Evolutionary conservation across 2,888 invertebrate genomes (phyloP).

Genomic region (Callosobruchus maculatus): DNA sequence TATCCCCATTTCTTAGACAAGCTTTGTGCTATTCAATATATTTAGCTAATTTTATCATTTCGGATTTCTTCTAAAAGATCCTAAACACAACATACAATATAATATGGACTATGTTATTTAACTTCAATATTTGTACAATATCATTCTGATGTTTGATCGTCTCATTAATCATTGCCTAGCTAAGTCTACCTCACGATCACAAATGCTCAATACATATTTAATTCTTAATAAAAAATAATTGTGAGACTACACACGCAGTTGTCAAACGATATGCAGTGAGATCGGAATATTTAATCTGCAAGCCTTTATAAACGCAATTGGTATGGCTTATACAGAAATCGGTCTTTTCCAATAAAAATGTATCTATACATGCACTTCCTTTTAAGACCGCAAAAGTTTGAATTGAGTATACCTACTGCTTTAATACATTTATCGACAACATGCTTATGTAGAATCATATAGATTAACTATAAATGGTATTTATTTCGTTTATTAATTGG

Average conservation of each 20-base stretch:
- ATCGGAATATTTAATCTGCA: not conserved
- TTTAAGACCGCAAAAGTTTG: too few species aligned
- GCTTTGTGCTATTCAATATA: constrained; percentile 5
- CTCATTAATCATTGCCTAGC: constrained; percentile 18
- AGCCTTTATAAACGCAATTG: not conserved
- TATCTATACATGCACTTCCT: too few species aligned
- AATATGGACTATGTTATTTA: constrained; percentile 32
- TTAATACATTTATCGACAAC: not conserved
- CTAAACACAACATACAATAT: constrained; percentile 46
- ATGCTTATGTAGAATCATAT: not conserved
- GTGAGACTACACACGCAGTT: not conserved
- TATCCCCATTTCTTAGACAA: not conserved
- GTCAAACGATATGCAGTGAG: not conserved
- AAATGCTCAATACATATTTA: constrained; percentile 17
- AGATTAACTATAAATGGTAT: not conserved
- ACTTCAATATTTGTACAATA: constrained; percentile 45
- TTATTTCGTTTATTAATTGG: not conserved
- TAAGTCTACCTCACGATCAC: constrained; percentile 44
- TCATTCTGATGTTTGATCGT: constrained; percentile 43
- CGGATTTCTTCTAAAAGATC: constrained; percentile 24
- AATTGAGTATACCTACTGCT: not conserved
- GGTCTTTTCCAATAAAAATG: too few species aligned
- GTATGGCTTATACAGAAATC: too few species aligned
- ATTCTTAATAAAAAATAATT: not conserved
- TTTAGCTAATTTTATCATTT: constrained; percentile 6